These are phyloP conservation scores for Galago senegalensis DNA, from an alignment of 2,797 vertebrate species.

Conservation along the genomic window DNA sequence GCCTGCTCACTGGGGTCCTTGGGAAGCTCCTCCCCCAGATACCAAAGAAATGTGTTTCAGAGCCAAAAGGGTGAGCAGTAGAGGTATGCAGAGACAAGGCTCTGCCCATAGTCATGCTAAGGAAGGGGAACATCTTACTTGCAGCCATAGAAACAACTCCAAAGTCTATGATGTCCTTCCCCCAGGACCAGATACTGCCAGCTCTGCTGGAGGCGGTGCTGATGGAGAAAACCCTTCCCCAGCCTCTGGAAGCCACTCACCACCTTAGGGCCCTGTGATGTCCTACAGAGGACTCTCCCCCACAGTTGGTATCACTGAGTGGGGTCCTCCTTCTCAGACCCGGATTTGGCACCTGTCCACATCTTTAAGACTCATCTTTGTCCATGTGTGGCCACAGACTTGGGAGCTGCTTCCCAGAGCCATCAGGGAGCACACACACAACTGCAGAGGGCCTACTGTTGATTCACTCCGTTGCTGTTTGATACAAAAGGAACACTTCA, in stretches of 20 bases:
- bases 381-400: neutral
- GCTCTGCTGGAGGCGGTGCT: neutral
- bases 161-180: neutral
- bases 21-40: neutral
- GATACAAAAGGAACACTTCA: neutral
- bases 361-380: neutral
- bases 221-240: neutral
- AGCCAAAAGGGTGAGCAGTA: neutral
- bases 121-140: neutral
- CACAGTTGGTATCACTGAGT: neutral
- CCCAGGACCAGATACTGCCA: neutral
- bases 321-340: neutral
- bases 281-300: neutral
- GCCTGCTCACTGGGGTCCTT: neutral
- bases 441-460: neutral
- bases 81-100: neutral
- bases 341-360: neutral
- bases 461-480: neutral
- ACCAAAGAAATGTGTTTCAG: neutral
- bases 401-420: neutral
- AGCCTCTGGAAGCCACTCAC: neutral
- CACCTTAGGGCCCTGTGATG: neutral
- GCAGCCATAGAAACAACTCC: neutral
- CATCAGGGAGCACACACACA: neutral
- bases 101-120: neutral